Conservation (phyloP, 2,113 vertebrate species). For the Ceyx melanurus region DNA sequence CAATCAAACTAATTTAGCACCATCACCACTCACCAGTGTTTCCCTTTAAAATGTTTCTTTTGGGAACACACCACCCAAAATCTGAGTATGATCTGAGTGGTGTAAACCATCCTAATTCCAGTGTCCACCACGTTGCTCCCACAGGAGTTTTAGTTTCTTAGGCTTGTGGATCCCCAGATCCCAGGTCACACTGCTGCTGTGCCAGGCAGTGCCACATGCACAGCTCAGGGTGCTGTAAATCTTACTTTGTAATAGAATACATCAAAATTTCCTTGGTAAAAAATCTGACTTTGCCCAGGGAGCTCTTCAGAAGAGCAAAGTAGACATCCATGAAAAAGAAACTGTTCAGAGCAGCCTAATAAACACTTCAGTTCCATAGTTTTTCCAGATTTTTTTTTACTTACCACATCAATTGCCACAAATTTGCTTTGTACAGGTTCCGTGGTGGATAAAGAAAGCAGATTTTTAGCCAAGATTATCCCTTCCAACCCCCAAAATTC, state of each 20-base stretch:
- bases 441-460: slow-evolving; percentile 5
- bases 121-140: rapidly evolving
- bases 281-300: no score
- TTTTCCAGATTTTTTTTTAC: neutral
- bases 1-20: neutral
- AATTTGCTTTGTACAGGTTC: neutral
- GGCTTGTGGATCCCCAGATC: neutral
- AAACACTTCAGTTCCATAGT: neutral
- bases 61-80: rapidly evolving
- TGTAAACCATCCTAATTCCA: neutral
- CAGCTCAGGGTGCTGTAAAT: neutral
- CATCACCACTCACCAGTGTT: neutral
- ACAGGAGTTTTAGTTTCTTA: neutral
- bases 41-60: neutral
- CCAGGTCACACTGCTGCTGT: neutral
- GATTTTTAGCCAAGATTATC: slow-evolving; percentile 18
- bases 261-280: no score
- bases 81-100: rapidly evolving
- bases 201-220: rapidly evolving
- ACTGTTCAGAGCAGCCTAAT: neutral
- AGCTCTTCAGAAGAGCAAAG: neutral
- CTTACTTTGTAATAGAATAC: no score
- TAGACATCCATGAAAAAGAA: neutral
- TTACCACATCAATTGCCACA: neutral
- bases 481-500: neutral